Evolutionary conservation across 2,113 vertebrate species (phyloP).

Genomic region (Peromyscus maniculatus): DNA sequence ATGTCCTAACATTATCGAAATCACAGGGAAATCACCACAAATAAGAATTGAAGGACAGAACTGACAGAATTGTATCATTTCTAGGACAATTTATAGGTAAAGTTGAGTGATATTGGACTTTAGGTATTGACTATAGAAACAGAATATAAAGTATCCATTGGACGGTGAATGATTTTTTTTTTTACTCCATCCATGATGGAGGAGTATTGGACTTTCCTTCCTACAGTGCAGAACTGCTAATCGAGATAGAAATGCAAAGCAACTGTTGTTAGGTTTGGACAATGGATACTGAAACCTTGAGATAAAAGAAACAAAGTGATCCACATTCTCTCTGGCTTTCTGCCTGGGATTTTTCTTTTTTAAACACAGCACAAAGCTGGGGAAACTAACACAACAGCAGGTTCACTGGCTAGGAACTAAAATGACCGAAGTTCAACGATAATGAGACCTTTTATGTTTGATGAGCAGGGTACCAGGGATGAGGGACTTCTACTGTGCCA

Average conservation of each 20-base stretch:
- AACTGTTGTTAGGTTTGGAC: neutral
- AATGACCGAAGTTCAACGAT: neutral
- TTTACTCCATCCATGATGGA: neutral
- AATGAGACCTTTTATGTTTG: neutral
- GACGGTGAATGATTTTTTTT: neutral
- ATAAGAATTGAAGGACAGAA: conserved; percentile 43
- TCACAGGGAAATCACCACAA: neutral
- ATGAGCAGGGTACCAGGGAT: neutral
- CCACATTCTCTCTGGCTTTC: conserved; percentile 15
- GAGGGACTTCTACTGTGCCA: neutral
- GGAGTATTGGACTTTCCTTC: neutral
- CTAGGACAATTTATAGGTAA: neutral
- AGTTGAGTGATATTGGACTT: neutral
- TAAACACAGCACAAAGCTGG: neutral
- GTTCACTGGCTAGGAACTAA: neutral
- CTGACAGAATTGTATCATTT: neutral
- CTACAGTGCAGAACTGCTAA: neutral
- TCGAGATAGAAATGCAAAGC: conserved; percentile 5
- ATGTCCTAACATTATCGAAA: neutral
- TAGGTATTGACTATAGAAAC: conserved; percentile 9
- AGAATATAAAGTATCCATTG: neutral
- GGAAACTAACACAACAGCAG: neutral
- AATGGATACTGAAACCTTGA: neutral
- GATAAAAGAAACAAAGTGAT: conserved; percentile 44
- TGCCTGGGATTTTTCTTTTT: neutral